These are phyloP conservation scores for Parapsyche elsis DNA, from an alignment of 1,140 invertebrate species.

Conservation along the genomic window DNA sequence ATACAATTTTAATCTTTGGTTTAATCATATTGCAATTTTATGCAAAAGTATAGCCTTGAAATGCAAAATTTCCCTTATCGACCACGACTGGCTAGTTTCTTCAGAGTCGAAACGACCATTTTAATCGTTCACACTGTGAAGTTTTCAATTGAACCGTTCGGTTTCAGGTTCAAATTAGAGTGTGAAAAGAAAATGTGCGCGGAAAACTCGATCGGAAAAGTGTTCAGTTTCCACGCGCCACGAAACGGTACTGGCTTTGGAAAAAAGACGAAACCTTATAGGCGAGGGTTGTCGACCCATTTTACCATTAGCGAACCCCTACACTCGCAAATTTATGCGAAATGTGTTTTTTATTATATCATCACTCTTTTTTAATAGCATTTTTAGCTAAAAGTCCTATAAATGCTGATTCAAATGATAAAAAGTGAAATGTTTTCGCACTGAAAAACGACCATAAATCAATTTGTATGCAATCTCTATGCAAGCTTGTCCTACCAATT, in stretches of 20 bases:
- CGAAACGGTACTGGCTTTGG: constrained; percentile 31
- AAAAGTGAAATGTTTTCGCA: too few species aligned
- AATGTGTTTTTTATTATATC: too few species aligned
- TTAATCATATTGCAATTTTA: constrained; percentile 19
- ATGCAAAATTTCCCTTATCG: too few species aligned
- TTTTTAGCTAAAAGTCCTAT: too few species aligned
- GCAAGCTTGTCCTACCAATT: too few species aligned
- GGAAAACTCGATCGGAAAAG: not conserved
- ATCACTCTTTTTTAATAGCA: too few species aligned
- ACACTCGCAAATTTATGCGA: constrained; percentile 13
- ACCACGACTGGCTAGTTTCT: not conserved
- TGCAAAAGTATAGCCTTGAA: not conserved
- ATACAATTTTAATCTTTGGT: constrained; percentile 30
- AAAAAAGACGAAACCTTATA: not conserved
- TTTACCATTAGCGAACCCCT: constrained; percentile 7
- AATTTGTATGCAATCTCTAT: too few species aligned
- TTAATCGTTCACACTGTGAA: not conserved
- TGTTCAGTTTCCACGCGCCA: not conserved
- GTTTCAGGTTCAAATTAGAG: too few species aligned
- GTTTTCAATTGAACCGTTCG: too few species aligned
- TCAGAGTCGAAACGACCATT: not conserved
- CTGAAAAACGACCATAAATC: too few species aligned
- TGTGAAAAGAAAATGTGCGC: not conserved
- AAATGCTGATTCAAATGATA: too few species aligned
- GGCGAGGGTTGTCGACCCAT: constrained; percentile 34